Conservation (phyloP, 2,888 invertebrate species). For the Hybos culiciformis region DNA sequence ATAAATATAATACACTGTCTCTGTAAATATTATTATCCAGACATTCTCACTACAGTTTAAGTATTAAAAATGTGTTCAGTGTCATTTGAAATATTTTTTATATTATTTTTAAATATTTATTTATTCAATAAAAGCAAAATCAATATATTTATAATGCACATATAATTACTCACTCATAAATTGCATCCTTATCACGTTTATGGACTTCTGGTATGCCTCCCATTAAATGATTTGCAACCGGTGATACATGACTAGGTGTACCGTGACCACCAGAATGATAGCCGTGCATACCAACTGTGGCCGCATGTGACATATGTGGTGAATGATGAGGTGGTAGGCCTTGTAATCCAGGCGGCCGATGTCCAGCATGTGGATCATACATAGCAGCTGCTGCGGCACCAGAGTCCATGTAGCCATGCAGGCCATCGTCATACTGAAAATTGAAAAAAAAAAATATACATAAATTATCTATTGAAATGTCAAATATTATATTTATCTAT, state of each 20-base stretch:
- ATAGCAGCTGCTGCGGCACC: slow-evolving; percentile 46
- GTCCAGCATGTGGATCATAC: slow-evolving; percentile 64
- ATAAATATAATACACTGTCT: no score
- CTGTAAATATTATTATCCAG: no score
- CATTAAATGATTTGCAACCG: slow-evolving; percentile 75
- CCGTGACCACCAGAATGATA: slow-evolving; percentile 41
- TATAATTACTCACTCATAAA: slow-evolving; percentile 77
- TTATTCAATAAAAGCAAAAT: no score
- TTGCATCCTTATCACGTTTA: slow-evolving; percentile 96
- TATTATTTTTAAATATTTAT: neutral
- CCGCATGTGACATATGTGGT: slow-evolving; percentile 63
- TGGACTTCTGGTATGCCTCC: slow-evolving; percentile 79
- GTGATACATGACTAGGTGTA: slow-evolving; percentile 67
- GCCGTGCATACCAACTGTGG: slow-evolving; percentile 44
- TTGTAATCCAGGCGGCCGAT: slow-evolving; percentile 44
- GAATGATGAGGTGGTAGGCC: slow-evolving; percentile 60
- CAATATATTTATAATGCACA: neutral
- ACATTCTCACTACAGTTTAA: no score
- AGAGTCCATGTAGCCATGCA: slow-evolving; percentile 79
- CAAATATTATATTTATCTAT: no score
- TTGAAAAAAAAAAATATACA: slow-evolving; percentile 9
- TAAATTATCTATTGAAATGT: slow-evolving; percentile 3
- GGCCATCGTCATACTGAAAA: slow-evolving; percentile 87
- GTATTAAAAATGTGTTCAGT: neutral
- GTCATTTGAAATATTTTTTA: neutral